These are phyloP conservation scores for Minunthozetes semirufus DNA, from an alignment of 2,888 invertebrate genomes.

Conservation along the genomic window DNA sequence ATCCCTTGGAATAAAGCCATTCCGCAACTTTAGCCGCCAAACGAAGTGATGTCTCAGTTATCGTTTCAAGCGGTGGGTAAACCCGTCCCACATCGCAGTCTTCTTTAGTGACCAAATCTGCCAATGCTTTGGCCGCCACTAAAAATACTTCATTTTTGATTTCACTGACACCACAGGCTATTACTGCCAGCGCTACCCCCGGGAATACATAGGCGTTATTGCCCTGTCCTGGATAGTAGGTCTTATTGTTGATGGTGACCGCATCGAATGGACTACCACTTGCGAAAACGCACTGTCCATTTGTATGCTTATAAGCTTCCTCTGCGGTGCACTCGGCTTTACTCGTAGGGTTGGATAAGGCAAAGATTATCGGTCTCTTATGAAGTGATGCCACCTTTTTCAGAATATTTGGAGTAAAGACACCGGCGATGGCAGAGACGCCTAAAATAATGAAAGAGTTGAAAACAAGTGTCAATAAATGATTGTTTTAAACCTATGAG, in stretches of 20 bases:
- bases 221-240: constrained; percentile 86
- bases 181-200: constrained; percentile 83
- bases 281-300: constrained; percentile 84
- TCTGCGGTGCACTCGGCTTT: constrained; percentile 99
- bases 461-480: background rate
- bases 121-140: constrained; percentile 80
- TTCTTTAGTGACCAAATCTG: constrained; percentile 69
- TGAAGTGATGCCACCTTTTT: constrained; percentile 75
- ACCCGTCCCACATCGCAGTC: constrained; percentile 77
- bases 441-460: constrained; percentile 55
- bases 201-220: constrained; percentile 98
- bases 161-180: constrained; percentile 75
- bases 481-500: constrained; percentile 65
- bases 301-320: constrained; percentile 78
- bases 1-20: constrained; percentile 64
- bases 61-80: constrained; percentile 78
- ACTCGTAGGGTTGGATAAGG: constrained; percentile 93
- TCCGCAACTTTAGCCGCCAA: constrained; percentile 76
- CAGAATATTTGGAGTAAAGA: constrained; percentile 83
- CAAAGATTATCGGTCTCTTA: constrained; percentile 85
- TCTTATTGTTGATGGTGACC: constrained; percentile 68
- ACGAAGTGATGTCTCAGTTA: constrained; percentile 74
- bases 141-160: constrained; percentile 90
- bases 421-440: constrained; percentile 85
- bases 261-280: constrained; percentile 94